Base-by-base conservation (phyloP, 2,888 invertebrate species). In the Imbricaverruca yamaguchii region DNA sequence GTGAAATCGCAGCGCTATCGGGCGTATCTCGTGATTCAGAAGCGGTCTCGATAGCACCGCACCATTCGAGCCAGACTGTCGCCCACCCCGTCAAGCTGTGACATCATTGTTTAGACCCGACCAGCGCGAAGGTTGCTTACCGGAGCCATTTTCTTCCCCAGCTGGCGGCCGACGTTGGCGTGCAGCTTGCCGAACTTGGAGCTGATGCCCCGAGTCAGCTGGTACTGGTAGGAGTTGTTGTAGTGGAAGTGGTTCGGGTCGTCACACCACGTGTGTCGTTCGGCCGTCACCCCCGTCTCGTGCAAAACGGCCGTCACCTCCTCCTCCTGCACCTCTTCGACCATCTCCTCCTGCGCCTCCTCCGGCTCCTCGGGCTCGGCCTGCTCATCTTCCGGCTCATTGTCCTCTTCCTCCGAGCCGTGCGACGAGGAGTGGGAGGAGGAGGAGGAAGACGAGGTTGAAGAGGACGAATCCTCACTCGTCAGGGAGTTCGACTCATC, bases 281-380 rank as follows among this genome's bases (percentile, higher is more conserved):
- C 18, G 8, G 65, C 65, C 23, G n/a, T 9, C 9, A 65, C 65
- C 56, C 21, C n/a, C 23, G 59, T 59, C 61, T 80, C 80, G 23
- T 23, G 23, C 6, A n/a, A 57, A 7, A 8, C 57, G 21, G 53
- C 55, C 80, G 67, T 39, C 56, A 69, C 53, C 69, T 59, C 69
- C 81, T 56, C 55, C 65, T 63, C 74, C 74, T 81, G 53, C 69
- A 39, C 81, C 56, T 69, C 81, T 25, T 15, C 81, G 9, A 67
- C 6, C n/a, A 39, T 18, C 8, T 77, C 67, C 25, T 81, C 57
- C 39, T 59, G 18, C 74, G n/a, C 15, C 77, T 69, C 59, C 15
- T 69, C 61, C 61, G 61, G 59, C 39, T 69, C 77, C 61, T 77
- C 57, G 18, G 39, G 25, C 61, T 81, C 18, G 15, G 7, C 65